Evolutionary conservation across 2,888 invertebrate species (phyloP), one percentile per base, ranked within the genome.

Genomic region (Oligia fasciuncula): DNA sequence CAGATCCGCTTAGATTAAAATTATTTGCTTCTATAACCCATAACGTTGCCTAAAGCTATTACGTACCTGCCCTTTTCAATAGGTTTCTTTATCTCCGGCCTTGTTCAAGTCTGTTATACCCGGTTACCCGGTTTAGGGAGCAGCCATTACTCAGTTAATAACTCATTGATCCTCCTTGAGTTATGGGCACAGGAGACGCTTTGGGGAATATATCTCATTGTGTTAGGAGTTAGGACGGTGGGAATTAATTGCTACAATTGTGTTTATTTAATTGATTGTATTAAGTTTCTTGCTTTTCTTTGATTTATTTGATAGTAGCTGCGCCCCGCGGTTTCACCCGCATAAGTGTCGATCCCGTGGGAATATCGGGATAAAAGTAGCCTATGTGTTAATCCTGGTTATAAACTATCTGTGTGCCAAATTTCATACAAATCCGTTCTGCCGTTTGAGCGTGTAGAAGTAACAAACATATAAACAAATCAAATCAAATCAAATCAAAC

Each of bases 151-250:
- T 85, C 87, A 88, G 88, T 91, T 91, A 91, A 91, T 92, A 92
- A 90, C 91, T 88, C 91, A 91, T 91, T 92, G 92, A 92, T 91
- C 92, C 90, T 80, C 77, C 77, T 81, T 87, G 90, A 92, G 85
- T 92, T 90, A 92, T 90, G 81, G 86, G 79, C 79, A 81, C 78
- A 83, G 87, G 85, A 86, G 88, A 88, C 77, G 87, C 88, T 88
- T 88, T 86, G 80, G 84, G 77, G 83, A 89, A 91, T 87, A 90
- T 87, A 87, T 72, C 80, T 87, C 78, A 88, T 88, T 90, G 86
- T 87, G 71, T 83, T 69, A 77, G 79, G 76, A 83, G 71, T 83
- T 71, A 77, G 79, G 76, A 83, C 72, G 78, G 69, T 66, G 65
- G 76, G 63, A 88, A 86, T 86, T 90, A 88, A 90, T 86, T 84